phyloP scores from a whole-genome alignment of 2,113 vertebrate genomes.

The Corythaeola cristata region DNA sequence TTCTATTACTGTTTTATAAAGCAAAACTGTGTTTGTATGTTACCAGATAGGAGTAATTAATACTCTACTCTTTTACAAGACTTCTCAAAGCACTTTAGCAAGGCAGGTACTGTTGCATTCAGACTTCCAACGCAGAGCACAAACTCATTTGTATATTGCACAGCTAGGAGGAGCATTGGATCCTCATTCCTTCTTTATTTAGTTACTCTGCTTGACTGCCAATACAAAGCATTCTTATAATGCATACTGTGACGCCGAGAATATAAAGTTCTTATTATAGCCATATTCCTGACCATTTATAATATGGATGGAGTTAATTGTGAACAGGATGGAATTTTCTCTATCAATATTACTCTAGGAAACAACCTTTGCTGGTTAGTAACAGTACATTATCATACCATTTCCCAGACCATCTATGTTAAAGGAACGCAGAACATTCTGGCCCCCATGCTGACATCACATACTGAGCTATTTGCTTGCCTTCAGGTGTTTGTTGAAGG shows the following conservation, averaged over 20 bases:
- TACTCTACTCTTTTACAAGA: neutral
- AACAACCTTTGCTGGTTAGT: neutral
- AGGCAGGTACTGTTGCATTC: neutral
- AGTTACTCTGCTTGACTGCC: neutral
- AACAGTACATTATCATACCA: neutral
- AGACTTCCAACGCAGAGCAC: neutral
- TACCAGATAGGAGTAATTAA: neutral
- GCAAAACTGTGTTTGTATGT: neutral
- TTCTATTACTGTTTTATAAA: neutral
- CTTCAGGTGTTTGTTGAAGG: constrained; percentile 42
- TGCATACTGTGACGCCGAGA: neutral
- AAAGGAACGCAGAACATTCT: neutral
- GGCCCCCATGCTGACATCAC: neutral
- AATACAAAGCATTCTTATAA: neutral
- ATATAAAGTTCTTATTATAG: neutral
- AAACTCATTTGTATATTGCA: neutral
- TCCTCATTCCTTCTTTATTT: neutral
- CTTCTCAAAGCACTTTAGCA: neutral
- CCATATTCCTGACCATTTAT: neutral
- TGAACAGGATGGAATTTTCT: neutral
- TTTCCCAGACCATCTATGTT: neutral
- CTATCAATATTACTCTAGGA: neutral
- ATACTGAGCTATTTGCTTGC: neutral
- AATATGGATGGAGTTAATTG: neutral
- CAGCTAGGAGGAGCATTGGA: neutral